Evolutionary conservation across 2,797 vertebrate species (phyloP).

Genomic region (Alosa sapidissima): DNA sequence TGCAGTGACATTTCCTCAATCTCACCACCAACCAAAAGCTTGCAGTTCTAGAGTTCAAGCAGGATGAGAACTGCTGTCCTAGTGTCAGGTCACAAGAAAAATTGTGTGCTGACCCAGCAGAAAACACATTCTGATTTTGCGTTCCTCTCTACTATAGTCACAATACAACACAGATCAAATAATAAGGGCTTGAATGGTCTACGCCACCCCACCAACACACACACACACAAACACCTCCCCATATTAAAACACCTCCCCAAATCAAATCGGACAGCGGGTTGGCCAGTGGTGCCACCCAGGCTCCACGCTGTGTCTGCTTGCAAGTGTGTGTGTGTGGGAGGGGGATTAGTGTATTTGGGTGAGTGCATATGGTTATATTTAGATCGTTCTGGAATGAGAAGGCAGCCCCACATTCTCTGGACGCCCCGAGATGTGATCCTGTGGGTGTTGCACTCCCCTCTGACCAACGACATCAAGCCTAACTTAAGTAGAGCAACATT

Average conservation of each 20-base stretch:
- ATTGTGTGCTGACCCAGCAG: background rate
- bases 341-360: background rate
- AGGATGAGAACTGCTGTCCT: background rate
- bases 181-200: background rate
- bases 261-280: background rate
- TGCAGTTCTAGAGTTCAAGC: background rate
- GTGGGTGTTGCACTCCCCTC: background rate
- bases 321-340: background rate
- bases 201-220: background rate
- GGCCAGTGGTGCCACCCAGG: background rate
- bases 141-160: background rate
- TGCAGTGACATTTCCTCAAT: background rate
- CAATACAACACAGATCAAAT: background rate
- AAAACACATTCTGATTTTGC: background rate
- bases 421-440: constrained; percentile 5
- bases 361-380: constrained; percentile 22
- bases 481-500: background rate
- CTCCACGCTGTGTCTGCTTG: background rate
- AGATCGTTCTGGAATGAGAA: background rate
- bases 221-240: background rate
- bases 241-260: background rate
- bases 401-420: constrained; percentile 9
- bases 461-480: background rate
- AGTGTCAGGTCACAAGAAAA: background rate
- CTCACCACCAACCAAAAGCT: background rate